Percentiles rank a stretch among this genome's conserved stretches.
These are phyloP conservation scores for Chroicocephalus ridibundus DNA, from an alignment of 2,113 vertebrate species.

Conservation along the genomic window DNA sequence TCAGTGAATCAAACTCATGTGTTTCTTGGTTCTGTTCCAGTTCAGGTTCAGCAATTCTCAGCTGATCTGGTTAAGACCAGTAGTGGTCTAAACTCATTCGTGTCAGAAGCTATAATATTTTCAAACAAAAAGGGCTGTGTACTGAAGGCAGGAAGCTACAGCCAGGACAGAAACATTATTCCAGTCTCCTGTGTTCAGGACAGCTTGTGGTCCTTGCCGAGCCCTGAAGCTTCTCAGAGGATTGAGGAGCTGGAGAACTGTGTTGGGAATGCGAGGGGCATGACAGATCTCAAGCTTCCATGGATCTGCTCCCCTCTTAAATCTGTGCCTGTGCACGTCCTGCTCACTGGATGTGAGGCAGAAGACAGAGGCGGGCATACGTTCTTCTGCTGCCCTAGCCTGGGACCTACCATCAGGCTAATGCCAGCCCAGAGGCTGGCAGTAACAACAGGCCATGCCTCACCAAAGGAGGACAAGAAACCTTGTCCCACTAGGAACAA, in stretches of 20 bases:
- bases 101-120: background rate
- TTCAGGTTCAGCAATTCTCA: conserved; percentile 9
- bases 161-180: background rate
- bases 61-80: background rate
- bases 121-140: background rate
- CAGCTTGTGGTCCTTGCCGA: background rate
- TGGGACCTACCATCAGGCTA: background rate
- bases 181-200: background rate
- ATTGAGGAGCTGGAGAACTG: background rate
- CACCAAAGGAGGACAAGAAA: background rate
- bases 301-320: background rate
- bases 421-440: background rate
- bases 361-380: background rate
- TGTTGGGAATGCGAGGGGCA: background rate
- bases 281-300: background rate
- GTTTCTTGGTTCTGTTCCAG: background rate
- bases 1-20: background rate
- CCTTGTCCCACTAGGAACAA: background rate
- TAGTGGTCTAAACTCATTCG: background rate
- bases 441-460: background rate
- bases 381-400: background rate
- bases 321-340: background rate
- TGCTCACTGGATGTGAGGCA: background rate
- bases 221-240: background rate
- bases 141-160: background rate